phyloP scores from a whole-genome alignment of 2,113 vertebrate genomes.

The Opisthocomus hoazin region DNA sequence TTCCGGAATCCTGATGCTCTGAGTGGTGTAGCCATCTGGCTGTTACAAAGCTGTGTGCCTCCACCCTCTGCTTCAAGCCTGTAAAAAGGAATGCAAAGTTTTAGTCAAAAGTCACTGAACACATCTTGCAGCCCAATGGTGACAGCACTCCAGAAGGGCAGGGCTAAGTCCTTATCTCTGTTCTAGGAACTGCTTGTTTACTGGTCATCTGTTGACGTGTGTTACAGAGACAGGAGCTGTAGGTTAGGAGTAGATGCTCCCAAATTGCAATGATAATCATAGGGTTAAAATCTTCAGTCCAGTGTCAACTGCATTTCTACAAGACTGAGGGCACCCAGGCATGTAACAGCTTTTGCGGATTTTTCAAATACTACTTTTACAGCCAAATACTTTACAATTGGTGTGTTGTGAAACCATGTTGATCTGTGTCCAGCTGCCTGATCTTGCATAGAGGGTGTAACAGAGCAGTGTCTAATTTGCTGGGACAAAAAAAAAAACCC shows the following conservation, averaged over 20 bases:
- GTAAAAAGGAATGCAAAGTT: neutral
- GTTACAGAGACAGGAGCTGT: neutral
- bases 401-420: neutral
- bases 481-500: neutral
- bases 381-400: neutral
- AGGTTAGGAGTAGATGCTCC: neutral
- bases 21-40: neutral
- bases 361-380: neutral
- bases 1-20: neutral
- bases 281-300: neutral
- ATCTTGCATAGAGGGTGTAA: neutral
- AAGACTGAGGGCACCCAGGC: neutral
- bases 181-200: neutral
- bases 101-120: neutral
- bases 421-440: neutral
- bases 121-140: neutral
- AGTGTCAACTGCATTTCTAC: fast-evolving
- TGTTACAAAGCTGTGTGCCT: neutral
- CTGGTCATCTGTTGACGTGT: neutral
- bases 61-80: neutral
- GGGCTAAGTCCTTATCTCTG: neutral
- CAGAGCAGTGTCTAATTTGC: neutral
- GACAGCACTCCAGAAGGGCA: neutral
- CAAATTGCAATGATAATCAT: neutral
- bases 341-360: neutral